Evolutionary conservation across 2,888 invertebrate species (phyloP).

Genomic region (Ochropleura plecta): DNA sequence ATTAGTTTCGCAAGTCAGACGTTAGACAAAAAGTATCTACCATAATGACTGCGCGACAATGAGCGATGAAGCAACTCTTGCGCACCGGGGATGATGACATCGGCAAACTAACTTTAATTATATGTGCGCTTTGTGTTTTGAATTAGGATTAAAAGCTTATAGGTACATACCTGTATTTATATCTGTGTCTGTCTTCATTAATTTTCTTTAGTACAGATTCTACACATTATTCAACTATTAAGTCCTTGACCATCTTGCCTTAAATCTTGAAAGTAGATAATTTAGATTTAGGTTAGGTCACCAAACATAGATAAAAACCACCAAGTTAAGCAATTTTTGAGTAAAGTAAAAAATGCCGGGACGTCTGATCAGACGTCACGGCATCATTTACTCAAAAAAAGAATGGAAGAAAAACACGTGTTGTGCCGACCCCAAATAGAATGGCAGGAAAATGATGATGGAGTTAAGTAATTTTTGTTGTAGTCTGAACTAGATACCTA

Average conservation of each 20-base stretch:
- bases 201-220: neutral
- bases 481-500: neutral
- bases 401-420: too few species aligned
- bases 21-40: constrained; percentile 45
- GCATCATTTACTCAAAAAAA: too few species aligned
- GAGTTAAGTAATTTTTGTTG: too few species aligned
- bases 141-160: constrained; percentile 10
- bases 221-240: neutral
- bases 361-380: too few species aligned
- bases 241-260: neutral
- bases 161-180: neutral
- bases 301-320: neutral
- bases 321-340: neutral
- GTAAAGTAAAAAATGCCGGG: too few species aligned
- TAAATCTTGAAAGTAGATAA: neutral
- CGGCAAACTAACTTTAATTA: constrained; percentile 17
- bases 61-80: constrained; percentile 47
- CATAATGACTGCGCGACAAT: constrained; percentile 45
- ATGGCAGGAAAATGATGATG: too few species aligned
- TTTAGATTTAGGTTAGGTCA: neutral
- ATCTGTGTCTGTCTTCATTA: neutral
- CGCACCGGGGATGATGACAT: constrained; percentile 54
- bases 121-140: constrained; percentile 28
- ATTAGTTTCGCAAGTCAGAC: constrained; percentile 54
- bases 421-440: too few species aligned